Conservation (phyloP, 2,888 invertebrate genomes). For the Spicauda simplicius region DNA sequence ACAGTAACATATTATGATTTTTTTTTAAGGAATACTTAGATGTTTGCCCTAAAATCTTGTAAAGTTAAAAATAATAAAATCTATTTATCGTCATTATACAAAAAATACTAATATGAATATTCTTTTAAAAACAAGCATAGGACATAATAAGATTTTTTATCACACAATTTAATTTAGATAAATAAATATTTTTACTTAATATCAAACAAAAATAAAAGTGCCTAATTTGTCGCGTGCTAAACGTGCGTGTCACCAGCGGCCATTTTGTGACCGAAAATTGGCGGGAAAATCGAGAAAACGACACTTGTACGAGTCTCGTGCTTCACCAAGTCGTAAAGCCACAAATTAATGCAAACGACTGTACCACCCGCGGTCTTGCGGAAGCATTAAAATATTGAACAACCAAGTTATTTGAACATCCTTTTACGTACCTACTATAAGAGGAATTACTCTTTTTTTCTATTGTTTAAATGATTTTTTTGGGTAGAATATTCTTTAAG, state of each 20-base stretch:
- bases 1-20: too few relatives aligned
- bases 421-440: conserved; percentile 2
- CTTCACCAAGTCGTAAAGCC: conserved; percentile 54
- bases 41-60: too few relatives aligned
- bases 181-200: background rate
- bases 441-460: background rate
- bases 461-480: too few relatives aligned
- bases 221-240: conserved; percentile 58
- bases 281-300: conserved; percentile 78
- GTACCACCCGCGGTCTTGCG: conserved; percentile 50
- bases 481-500: too few relatives aligned
- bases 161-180: background rate
- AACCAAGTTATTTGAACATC: conserved; percentile 39
- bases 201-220: conserved; percentile 17
- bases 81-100: too few relatives aligned
- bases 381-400: conserved; percentile 39
- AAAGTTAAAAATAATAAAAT: too few relatives aligned
- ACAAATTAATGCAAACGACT: conserved; percentile 68
- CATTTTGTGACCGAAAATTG: conserved; percentile 79
- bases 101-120: too few relatives aligned
- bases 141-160: too few relatives aligned
- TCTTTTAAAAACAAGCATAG: too few relatives aligned
- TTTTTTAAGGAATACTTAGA: too few relatives aligned
- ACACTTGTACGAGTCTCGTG: conserved; percentile 62
- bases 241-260: conserved; percentile 68